Percentiles rank a stretch among this genome's conserved stretches.
These are phyloP conservation scores for Nymphalis polychloros DNA, from an alignment of 2,888 invertebrate genomes.

Conservation along the genomic window DNA sequence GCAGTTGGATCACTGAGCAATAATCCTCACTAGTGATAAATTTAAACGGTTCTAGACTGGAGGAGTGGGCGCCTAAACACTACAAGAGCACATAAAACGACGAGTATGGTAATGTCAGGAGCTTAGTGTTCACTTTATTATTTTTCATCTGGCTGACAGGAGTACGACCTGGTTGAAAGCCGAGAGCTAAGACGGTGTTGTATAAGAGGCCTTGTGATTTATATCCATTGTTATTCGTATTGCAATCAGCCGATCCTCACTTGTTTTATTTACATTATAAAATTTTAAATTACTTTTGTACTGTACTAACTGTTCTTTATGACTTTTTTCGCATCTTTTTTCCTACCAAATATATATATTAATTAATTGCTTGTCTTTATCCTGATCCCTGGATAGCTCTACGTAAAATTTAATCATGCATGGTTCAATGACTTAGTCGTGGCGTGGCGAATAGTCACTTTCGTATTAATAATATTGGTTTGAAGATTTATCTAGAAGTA, in stretches of 20 bases:
- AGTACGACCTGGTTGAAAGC: constrained; percentile 58
- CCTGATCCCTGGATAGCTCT: too few species aligned
- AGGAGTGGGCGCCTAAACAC: constrained; percentile 80
- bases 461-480: too few species aligned
- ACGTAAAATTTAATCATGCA: too few species aligned
- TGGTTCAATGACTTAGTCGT: too few species aligned
- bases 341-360: too few species aligned
- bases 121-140: constrained; percentile 62
- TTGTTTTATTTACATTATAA: constrained; percentile 1
- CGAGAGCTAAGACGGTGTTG: constrained; percentile 40
- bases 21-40: constrained; percentile 75
- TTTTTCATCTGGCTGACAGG: constrained; percentile 57
- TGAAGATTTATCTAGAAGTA: too few species aligned
- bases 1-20: constrained; percentile 71
- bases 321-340: background rate
- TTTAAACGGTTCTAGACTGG: constrained; percentile 66
- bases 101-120: constrained; percentile 75
- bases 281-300: background rate
- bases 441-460: too few species aligned
- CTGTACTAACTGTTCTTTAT: background rate
- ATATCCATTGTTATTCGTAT: constrained; percentile 35
- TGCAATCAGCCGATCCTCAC: constrained; percentile 25
- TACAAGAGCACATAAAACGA: constrained; percentile 75
- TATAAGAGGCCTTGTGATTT: constrained; percentile 29
- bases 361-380: too few species aligned